Evolutionary conservation across 2,797 vertebrate species (phyloP).

Genomic region (Myripristis murdjan): DNA sequence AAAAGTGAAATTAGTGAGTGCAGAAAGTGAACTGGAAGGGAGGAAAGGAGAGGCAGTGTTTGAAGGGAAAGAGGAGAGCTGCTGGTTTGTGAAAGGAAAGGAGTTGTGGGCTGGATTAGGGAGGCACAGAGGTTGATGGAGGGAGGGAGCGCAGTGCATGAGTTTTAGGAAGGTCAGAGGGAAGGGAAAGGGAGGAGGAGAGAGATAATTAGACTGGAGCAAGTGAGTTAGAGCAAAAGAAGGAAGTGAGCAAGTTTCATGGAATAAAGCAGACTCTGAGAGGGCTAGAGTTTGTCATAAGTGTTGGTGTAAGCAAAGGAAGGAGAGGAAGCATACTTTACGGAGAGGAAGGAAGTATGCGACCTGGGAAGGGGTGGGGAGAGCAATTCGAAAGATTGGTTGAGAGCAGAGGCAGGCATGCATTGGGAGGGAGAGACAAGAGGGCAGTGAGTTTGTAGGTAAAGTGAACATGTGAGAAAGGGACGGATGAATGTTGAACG

Average conservation of each 20-base stretch:
- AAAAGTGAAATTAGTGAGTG: neutral
- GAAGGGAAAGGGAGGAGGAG: conserved; percentile 16
- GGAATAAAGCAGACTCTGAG: conserved; percentile 20
- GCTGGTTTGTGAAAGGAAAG: conserved; percentile 6
- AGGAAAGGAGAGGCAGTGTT: conserved; percentile 6
- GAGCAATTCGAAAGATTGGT: conserved; percentile 24
- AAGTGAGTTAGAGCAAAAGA: conserved; percentile 32
- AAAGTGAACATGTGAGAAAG: conserved; percentile 5
- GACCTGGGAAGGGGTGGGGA: conserved; percentile 35
- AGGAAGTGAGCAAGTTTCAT: conserved; percentile 38
- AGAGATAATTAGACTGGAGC: conserved; percentile 29
- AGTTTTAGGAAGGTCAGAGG: conserved; percentile 26
- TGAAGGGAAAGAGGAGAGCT: too few species aligned
- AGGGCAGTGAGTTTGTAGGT: conserved; percentile 10
- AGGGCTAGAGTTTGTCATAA: conserved; percentile 2
- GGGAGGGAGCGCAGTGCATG: conserved; percentile 17
- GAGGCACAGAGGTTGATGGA: conserved; percentile 18
- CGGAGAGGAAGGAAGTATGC: conserved; percentile 27
- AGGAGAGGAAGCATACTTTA: conserved; percentile 28
- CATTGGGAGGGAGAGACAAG: conserved; percentile 7
- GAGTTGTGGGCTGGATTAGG: conserved; percentile 15
- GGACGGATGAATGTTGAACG: conserved; percentile 26
- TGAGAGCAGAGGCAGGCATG: conserved; percentile 9
- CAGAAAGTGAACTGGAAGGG: neutral
- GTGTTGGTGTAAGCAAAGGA: conserved; percentile 29